A percentile compares a stretch with the other conserved stretches of the same genome.
Evolutionary conservation across 92 coral and sea anemone species (phyloP).

Genomic region (Umimayanthus chanpuru): DNA sequence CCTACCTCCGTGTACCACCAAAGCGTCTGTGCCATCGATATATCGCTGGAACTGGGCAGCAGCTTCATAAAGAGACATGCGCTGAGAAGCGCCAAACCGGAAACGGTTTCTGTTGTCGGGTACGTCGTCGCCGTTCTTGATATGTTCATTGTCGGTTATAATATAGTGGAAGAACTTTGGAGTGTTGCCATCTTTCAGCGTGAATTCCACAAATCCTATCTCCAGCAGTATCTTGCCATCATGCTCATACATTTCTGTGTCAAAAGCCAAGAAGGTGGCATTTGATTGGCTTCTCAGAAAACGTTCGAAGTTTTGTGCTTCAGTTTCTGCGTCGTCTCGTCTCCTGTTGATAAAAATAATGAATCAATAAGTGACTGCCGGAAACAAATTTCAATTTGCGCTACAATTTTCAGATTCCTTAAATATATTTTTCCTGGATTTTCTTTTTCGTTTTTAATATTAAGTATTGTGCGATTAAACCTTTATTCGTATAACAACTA

Average conservation of each 20-base stretch:
- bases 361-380: too few species aligned
- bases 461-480: too few species aligned
- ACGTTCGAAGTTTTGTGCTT: too few species aligned
- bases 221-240: slow-evolving; percentile 65
- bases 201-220: slow-evolving; percentile 64
- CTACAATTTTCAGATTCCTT: too few species aligned
- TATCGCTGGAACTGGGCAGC: slow-evolving; percentile 57
- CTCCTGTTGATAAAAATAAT: too few species aligned
- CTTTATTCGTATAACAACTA: too few species aligned
- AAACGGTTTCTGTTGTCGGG: slow-evolving; percentile 68
- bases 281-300: too few species aligned
- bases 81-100: slow-evolving; percentile 64
- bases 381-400: too few species aligned
- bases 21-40: slow-evolving; percentile 46
- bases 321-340: too few species aligned
- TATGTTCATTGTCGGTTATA: slow-evolving; percentile 54
- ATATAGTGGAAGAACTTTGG: slow-evolving; percentile 59
- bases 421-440: too few species aligned
- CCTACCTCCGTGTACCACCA: slow-evolving; percentile 67
- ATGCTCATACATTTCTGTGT: slow-evolving; percentile 67
- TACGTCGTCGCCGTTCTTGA: slow-evolving; percentile 48
- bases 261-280: slow-evolving; percentile 57
- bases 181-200: slow-evolving; percentile 32
- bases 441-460: too few species aligned
- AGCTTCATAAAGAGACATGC: slow-evolving; percentile 60